Evolutionary conservation across 1,140 invertebrate species (phyloP).

Genomic region (Drosophila ambigua): DNA sequence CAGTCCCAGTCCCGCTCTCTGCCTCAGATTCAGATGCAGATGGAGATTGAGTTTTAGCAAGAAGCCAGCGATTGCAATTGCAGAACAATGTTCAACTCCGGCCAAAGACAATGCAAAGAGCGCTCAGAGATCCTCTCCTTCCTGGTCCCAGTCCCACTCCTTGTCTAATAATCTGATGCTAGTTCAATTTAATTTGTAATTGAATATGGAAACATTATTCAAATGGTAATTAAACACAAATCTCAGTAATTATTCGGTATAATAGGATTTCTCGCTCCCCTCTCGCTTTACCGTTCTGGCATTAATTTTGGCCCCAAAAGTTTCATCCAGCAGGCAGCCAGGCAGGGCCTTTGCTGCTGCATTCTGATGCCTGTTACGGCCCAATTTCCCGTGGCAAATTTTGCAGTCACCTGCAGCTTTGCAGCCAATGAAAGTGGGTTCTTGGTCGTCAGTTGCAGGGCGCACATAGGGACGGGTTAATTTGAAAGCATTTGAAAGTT

Average conservation of each 20-base stretch:
- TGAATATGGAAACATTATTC: conserved; percentile 6
- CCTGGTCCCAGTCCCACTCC: no score
- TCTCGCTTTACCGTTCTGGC: background rate
- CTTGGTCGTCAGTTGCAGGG: conserved; percentile 8
- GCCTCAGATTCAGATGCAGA: conserved; percentile 8
- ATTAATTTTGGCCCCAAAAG: conserved; percentile 1
- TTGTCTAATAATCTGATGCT: background rate
- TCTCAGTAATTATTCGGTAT: background rate
- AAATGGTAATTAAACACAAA: conserved; percentile 9
- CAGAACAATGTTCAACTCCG: conserved; percentile 52
- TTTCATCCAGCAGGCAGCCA: conserved; percentile 4
- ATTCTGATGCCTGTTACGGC: conserved; percentile 19
- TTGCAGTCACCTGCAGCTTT: background rate
- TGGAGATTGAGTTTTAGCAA: background rate
- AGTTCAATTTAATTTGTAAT: conserved; percentile 9
- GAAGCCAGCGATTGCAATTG: conserved; percentile 11
- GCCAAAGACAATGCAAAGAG: conserved; percentile 53
- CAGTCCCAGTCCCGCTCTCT: conserved; percentile 10
- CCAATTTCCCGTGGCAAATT: conserved; percentile 24
- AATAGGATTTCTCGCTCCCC: background rate
- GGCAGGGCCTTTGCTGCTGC: background rate
- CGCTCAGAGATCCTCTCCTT: background rate
- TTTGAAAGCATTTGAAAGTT: conserved; percentile 78
- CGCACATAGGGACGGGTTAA: conserved; percentile 57
- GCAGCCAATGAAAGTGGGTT: conserved; percentile 28